Conservation (phyloP, 2,888 invertebrate genomes). For the Podabrus alpinus region DNA sequence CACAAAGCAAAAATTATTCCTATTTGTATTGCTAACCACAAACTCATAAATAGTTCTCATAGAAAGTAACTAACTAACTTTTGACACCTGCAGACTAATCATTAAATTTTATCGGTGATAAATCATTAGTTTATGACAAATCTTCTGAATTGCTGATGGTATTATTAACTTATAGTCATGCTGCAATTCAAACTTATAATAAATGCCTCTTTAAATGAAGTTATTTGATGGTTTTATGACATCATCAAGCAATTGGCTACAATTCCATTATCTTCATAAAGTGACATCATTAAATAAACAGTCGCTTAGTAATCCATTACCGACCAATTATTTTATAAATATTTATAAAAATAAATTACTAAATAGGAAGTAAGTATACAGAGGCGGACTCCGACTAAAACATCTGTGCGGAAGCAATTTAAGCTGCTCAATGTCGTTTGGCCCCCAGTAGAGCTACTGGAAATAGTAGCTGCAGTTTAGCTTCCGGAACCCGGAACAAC, state of each 20-base stretch:
- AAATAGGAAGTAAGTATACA: background rate
- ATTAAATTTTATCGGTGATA: background rate
- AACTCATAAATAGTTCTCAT: background rate
- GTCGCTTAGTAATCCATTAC: background rate
- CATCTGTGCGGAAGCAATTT: too few relatives aligned
- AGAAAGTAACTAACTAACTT: background rate
- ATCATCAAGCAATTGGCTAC: background rate
- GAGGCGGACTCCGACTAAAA: too few relatives aligned
- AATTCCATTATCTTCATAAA: background rate
- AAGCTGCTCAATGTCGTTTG: too few relatives aligned
- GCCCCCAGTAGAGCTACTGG: too few relatives aligned
- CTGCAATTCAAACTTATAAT: background rate
- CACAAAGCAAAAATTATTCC: background rate
- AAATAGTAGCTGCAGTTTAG: too few relatives aligned
- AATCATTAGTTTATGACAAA: background rate
- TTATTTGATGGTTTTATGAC: background rate
- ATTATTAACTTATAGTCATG: background rate
- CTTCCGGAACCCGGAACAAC: too few relatives aligned
- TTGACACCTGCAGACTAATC: background rate
- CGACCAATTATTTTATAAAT: background rate
- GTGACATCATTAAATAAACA: background rate
- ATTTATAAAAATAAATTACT: background rate
- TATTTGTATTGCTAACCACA: background rate
- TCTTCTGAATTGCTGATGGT: background rate
- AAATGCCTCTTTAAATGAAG: background rate